Percentiles rank a stretch among this genome's conserved stretches.
phyloP scores from a whole-genome alignment of 2,113 vertebrate genomes.

The Leptobrachium ailaonicum region DNA sequence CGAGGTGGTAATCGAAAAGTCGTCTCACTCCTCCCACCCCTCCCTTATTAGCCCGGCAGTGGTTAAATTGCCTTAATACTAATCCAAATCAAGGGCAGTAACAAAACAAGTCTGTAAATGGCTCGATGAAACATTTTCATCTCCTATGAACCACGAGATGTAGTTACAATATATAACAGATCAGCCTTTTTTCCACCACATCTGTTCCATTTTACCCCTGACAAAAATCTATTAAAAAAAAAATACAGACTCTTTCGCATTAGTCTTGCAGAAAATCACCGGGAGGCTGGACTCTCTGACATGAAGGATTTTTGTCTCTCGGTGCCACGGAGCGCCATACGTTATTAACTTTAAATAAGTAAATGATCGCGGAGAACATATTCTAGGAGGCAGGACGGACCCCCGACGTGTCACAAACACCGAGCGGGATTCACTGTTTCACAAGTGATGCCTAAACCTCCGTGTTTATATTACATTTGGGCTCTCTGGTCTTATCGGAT shows the following conservation, averaged over 20 bases:
- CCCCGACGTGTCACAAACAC: conserved; percentile 4
- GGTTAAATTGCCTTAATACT: conserved; percentile 28
- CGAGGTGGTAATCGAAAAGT: background rate
- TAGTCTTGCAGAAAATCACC: conserved; percentile 25
- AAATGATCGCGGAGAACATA: conserved; percentile 27
- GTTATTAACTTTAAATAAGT: conserved; percentile 36
- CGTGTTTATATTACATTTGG: conserved; percentile 34
- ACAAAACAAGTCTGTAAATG: conserved; percentile 25
- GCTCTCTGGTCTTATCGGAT: background rate
- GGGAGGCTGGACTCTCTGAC: background rate
- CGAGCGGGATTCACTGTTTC: conserved; percentile 12
- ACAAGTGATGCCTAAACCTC: conserved; percentile 20
- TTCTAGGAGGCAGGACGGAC: background rate
- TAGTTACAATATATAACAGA: conserved; percentile 47
- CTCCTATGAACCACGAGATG: conserved; percentile 46
- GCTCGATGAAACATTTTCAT: conserved; percentile 37
- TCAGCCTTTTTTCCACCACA: conserved; percentile 46
- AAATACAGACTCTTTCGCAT: conserved; percentile 6
- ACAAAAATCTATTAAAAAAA: conserved; percentile 47
- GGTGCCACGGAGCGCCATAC: background rate
- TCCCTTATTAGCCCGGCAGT: conserved; percentile 7
- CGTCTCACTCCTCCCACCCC: background rate
- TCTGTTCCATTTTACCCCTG: conserved; percentile 46
- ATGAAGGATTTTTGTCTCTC: conserved; percentile 13
- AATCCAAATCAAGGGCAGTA: conserved; percentile 27